Evolutionary conservation across 35 echinoderm and acorn worm genomes (phyloP).

Genomic region (Ophioderma brevispina): DNA sequence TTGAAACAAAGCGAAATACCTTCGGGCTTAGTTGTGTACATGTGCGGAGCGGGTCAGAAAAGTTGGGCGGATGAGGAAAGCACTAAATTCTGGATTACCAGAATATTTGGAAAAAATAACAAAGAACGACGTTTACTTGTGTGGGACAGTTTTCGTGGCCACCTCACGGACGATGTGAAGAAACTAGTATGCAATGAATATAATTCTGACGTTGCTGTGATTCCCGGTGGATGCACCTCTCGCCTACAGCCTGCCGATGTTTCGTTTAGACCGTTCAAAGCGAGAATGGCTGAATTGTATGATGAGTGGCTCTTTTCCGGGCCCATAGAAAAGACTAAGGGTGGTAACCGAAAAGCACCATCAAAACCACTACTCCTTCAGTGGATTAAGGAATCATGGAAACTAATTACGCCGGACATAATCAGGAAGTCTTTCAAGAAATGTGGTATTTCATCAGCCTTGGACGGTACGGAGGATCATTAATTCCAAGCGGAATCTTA

Average conservation of each 20-base stretch:
- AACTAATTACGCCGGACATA: no score
- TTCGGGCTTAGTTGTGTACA: background rate
- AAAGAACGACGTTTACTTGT: background rate
- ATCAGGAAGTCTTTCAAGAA: no score
- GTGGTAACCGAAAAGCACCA: background rate
- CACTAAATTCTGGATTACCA: background rate
- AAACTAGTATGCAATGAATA: background rate
- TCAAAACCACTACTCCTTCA: background rate
- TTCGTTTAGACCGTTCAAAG: slow-evolving; percentile 28
- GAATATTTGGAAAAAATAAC: background rate
- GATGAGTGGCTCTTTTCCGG: slow-evolving; percentile 46
- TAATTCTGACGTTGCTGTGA: slow-evolving; percentile 25
- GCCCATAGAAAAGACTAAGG: background rate
- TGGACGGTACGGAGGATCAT: no score
- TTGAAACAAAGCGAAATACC: background rate
- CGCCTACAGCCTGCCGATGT: slow-evolving; percentile 43
- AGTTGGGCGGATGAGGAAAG: background rate
- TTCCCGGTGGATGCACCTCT: slow-evolving; percentile 38
- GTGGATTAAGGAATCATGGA: slow-evolving; percentile 30
- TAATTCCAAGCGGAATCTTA: no score
- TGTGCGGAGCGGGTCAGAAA: background rate
- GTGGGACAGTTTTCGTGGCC: slow-evolving; percentile 2
- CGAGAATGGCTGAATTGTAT: background rate
- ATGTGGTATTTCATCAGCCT: no score
- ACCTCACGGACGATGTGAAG: slow-evolving; percentile 25